Evolutionary conservation across 2,888 invertebrate genomes (phyloP), one percentile per base, ranked within the genome.

Genomic region (Hylaea fasciaria): DNA sequence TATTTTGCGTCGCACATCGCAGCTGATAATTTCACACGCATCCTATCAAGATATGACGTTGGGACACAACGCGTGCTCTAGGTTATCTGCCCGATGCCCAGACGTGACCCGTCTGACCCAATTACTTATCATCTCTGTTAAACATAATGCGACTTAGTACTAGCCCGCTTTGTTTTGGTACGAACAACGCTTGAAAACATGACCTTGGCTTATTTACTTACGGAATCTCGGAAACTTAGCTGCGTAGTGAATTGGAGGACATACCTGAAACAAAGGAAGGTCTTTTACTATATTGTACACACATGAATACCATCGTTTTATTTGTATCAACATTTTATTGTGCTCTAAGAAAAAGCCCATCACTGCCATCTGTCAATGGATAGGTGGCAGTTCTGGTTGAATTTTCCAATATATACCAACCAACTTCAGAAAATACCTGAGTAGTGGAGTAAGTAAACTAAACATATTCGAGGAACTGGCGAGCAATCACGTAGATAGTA

Each of bases 51-150:
- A 62, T 62, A 57, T 81, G 83, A 81, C 81, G 82, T 76, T 61
- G 64, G 59, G 57, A 64, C 55, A 69, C 57, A 72, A 83, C 85
- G 83, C 83, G 83, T 81, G 81, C 74, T 56, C 16, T 73, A 74
- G 84, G 84, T 85, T 90, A 90, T 89, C 89, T 69, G 53, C 65
- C 57, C 68, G 80, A 82, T 77, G 85, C 81, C 88, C 87, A 88
- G 83, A 85, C 85, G 75, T 80, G 85, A 87, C 88, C 88, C 76
- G 80, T 82, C 80, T 83, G 86, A 85, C 89, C 89, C 77, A 91
- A 85, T 90, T 91, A 83, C 72, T 81, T 88, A 88, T 87, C 86
- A 72, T 66, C 68, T 72, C 68, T 71, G 73, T 71, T 78, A 77
- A 72, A 78, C 65, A 67, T 74, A 71, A 72, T 72, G 71, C 65